phyloP scores from a whole-genome alignment of 2,797 vertebrate genomes.

The Neoniphon sammara region DNA sequence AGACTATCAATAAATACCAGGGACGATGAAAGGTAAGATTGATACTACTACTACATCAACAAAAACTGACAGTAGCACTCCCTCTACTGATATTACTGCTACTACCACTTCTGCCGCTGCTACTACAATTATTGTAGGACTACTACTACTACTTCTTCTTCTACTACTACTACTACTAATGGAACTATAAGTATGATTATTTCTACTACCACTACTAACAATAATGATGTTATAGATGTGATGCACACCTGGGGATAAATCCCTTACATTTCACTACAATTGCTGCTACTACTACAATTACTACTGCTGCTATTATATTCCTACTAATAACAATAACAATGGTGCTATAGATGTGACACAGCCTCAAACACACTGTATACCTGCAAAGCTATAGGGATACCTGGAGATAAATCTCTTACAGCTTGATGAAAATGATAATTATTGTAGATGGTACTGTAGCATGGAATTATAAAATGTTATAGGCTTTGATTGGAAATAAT shows the following conservation, averaged over 20 bases:
- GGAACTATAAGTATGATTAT: not conserved
- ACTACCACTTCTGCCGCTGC: not conserved
- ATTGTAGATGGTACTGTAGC: not conserved
- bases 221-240: too few species aligned
- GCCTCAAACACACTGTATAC: constrained; percentile 32
- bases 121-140: not conserved
- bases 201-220: not conserved
- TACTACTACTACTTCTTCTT: not conserved
- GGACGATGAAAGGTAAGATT: constrained; percentile 87
- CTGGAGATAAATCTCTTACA: constrained; percentile 13
- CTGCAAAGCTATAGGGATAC: constrained; percentile 44
- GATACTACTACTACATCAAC: constrained; percentile 11
- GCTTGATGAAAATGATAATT: constrained; percentile 23
- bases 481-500: not conserved
- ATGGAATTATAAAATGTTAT: not conserved
- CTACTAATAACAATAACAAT: constrained; percentile 26
- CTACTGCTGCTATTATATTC: not conserved
- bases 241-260: not conserved
- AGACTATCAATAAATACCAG: constrained; percentile 80
- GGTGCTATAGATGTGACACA: constrained; percentile 18
- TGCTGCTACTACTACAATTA: not conserved
- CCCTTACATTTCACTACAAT: constrained; percentile 17
- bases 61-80: not conserved
- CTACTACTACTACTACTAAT: not conserved
- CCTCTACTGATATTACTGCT: not conserved